Conservation (phyloP, 2,113 vertebrate species). For the Orycteropus afer region DNA sequence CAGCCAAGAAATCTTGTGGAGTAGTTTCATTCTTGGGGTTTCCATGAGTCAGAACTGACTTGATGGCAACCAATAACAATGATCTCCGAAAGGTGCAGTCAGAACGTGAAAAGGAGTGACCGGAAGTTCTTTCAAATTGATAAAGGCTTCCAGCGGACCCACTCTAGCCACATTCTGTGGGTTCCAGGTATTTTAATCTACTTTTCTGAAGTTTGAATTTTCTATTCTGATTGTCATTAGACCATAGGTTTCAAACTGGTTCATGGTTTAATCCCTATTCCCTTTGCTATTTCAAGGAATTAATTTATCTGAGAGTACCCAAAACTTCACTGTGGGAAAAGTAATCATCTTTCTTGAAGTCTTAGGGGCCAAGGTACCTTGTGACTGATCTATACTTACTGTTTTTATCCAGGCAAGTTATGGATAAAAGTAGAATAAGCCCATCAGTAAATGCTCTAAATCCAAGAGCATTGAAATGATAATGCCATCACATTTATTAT, state of each 20-base stretch:
- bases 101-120: background rate
- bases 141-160: background rate
- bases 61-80: background rate
- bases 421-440: background rate
- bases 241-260: background rate
- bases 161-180: background rate
- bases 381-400: background rate
- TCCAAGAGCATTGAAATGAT: background rate
- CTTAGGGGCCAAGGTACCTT: background rate
- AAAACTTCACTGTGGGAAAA: background rate
- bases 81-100: background rate
- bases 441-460: background rate
- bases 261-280: background rate
- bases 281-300: background rate
- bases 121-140: background rate
- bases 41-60: background rate
- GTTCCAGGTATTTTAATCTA: background rate
- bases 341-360: background rate
- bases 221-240: background rate
- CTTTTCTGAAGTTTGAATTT: background rate
- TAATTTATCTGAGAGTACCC: background rate
- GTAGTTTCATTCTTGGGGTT: background rate
- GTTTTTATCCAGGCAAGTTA: background rate
- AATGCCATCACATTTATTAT: background rate
- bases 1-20: background rate